Percentiles rank a stretch among this genome's conserved stretches.
Evolutionary conservation across 2,888 invertebrate species (phyloP).

Genomic region (Drosophila conformis): DNA sequence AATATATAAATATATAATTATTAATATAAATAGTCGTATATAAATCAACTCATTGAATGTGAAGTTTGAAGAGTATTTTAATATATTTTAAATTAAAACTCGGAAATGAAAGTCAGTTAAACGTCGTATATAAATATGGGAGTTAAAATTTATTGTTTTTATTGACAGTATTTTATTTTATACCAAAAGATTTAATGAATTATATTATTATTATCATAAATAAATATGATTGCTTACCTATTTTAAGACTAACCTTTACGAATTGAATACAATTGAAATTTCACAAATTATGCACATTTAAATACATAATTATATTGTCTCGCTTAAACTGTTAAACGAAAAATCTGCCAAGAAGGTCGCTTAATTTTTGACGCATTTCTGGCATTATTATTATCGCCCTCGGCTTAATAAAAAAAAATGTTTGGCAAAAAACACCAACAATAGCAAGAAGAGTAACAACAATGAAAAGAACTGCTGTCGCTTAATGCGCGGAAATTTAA

Average conservation of each 20-base stretch:
- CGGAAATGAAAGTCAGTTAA: not conserved
- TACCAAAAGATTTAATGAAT: too few species aligned
- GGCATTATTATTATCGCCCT: conserved; percentile 61
- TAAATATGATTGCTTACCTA: not conserved
- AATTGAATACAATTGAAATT: not conserved
- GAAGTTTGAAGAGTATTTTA: not conserved
- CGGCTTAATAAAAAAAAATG: conserved; percentile 24
- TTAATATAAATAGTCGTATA: not conserved
- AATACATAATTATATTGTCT: not conserved
- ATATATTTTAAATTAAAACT: not conserved
- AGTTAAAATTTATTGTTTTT: not conserved
- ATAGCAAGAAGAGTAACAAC: conserved; percentile 20
- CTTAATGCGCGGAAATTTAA: conserved; percentile 75
- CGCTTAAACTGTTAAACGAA: not conserved
- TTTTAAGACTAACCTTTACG: not conserved
- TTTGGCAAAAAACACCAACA: conserved; percentile 2
- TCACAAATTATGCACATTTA: not conserved
- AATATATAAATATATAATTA: not conserved
- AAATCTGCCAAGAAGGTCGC: conserved; percentile 51
- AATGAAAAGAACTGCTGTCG: conserved; percentile 59
- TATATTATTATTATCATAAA: not conserved
- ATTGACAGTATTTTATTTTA: not conserved
- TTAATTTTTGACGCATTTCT: conserved; percentile 66
- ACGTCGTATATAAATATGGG: not conserved
- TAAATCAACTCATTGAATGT: not conserved